Base-by-base conservation (phyloP, 1,140 invertebrate species). In the Phocides pigmalion region DNA sequence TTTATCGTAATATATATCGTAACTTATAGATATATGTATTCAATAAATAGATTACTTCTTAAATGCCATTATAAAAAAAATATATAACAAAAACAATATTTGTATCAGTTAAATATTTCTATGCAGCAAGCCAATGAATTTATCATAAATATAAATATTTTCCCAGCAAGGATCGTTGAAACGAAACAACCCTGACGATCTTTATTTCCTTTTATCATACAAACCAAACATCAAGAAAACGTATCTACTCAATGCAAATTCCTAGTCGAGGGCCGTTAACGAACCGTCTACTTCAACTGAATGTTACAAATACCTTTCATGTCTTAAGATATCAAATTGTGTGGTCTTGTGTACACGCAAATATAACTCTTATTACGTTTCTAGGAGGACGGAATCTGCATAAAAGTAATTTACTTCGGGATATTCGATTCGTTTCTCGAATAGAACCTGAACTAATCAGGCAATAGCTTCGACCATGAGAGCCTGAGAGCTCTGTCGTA, bases 401-500 rank as follows among this genome's bases (percentile, higher is more conserved):
- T 66, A 35, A 0, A 53, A 6, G 32, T 19, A 54, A 51, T 70
- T 46, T 58, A 49, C 50, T 62, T 46, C 41, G 58, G 67, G 68
- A 70, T 72, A 70, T 74, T 68, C 66, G 68, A 66, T 66, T 58
- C 53, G 46, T 46, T 69, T 72, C 75, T 74, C 64, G 64, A 72
- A 74, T 69, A 72, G 72, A 68, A 70, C 75, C 72, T 72, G 71
- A 78, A 80, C 77, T 80, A 82, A 82, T 82, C 77, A 80, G 72
- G 64, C 72, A 75, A 78, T 64, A 54, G 70, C 66, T 77, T 51
- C 66, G 50, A 61, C 59, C 54, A 64, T 58, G 63, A 58, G 44
- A 47, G 47, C 50, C 22, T 12, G 4, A 17, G 9, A 28, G 25
- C 25, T 28, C n/a, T 39, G 50, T 20, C 22, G 56, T 61, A 61